Conservation (phyloP, 2,888 invertebrate genomes). For the Ectobius pallidus region DNA sequence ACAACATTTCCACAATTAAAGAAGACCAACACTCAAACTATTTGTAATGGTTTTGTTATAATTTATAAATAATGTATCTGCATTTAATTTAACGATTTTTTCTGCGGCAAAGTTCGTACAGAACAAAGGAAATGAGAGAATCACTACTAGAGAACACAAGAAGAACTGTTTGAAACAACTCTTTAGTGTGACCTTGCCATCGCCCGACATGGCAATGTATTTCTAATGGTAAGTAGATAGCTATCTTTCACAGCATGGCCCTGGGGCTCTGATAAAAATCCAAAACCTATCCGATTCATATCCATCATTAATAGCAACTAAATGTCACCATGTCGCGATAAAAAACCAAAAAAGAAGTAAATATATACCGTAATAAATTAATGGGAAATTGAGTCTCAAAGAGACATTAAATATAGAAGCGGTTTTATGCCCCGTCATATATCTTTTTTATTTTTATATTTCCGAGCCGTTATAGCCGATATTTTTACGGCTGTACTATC, state of each 20-base stretch:
- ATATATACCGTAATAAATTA: constrained; percentile 32
- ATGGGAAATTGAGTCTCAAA: constrained; percentile 32
- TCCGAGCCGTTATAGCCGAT: constrained; percentile 22
- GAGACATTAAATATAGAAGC: constrained; percentile 35
- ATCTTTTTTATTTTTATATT: constrained; percentile 32
- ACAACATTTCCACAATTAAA: too few relatives aligned
- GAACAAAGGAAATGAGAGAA: too few relatives aligned
- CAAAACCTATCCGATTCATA: constrained; percentile 3
- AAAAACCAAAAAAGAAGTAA: constrained; percentile 26
- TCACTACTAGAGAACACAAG: too few relatives aligned
- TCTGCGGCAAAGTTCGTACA: too few relatives aligned
- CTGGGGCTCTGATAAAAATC: neutral
- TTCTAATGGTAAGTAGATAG: neutral
- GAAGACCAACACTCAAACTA: too few relatives aligned
- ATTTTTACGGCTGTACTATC: constrained; percentile 35
- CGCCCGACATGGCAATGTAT: too few relatives aligned
- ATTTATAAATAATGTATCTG: too few relatives aligned
- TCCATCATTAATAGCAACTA: constrained; percentile 26
- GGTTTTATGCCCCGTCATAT: constrained; percentile 30
- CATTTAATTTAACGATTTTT: too few relatives aligned
- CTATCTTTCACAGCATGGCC: neutral
- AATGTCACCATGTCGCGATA: constrained; percentile 25
- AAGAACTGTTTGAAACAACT: too few relatives aligned
- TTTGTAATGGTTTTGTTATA: too few relatives aligned
- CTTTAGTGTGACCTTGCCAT: too few relatives aligned